Base-by-base conservation (phyloP, 2,797 vertebrate genomes). In the Lagodon rhomboides region DNA sequence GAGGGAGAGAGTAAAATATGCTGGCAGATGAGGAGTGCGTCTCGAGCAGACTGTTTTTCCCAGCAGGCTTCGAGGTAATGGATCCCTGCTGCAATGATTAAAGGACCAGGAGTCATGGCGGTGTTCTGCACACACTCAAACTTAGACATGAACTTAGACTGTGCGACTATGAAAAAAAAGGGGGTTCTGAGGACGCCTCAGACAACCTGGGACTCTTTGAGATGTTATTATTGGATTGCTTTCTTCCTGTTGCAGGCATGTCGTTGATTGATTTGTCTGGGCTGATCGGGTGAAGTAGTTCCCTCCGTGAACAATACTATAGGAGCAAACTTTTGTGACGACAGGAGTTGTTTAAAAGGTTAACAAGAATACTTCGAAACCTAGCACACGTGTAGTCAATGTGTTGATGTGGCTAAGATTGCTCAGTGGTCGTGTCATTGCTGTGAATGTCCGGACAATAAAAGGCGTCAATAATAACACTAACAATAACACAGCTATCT, bases 1-100 rank as follows among this genome's bases (percentile, higher is more conserved):
- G 80, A 78, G 82, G 79, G 50, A 68, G 46, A 71, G 68, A 77
- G 74, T 85, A 76, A 87, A 88, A 87, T 88, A 83, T 77, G 76
- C 80, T 65, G 74, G 84, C 70, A 81, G 82, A 88, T 87, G 80
- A 91, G 83, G 62, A 54, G 68, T 66, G 66, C 23, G 51, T 81
- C 68, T 77, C 64, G 70, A 75, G 79, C 50, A 64, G 79, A 83
- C 69, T 79, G 66, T 73, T 86, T 85, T 84, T 66, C 83, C 86
- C 83, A 85, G 77, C 60, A 85, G 85, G 69, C 72, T 90, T 90
- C 53, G 70, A 73, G 73, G 75, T 87, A 79, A 86, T 81, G 73
- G 84, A 89, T 91, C 74, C 72, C 68, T 64, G 55, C 79, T 83
- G 86, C 74, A 79, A 56, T 84, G 80, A 90, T 85, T 80, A 83